Base-by-base conservation (phyloP, 2,888 invertebrate genomes). In the Caenorhabditis afra region DNA sequence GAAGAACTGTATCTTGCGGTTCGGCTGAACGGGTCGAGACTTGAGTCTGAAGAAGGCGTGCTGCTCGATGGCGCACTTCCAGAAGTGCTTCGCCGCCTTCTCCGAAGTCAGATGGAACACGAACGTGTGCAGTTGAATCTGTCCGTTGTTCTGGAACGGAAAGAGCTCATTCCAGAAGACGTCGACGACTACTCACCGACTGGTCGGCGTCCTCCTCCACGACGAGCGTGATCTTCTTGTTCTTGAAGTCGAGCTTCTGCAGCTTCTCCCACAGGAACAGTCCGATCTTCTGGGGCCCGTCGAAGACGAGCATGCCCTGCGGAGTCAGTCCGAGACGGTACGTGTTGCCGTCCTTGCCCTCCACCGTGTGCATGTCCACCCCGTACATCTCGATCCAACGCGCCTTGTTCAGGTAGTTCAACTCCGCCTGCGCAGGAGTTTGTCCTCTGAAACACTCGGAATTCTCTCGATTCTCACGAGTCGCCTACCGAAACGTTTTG, bases 61-160 rank as follows among this genome's bases (percentile, higher is more conserved):
- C 92, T 99, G 97, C 91, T 99, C 99, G 0, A 99, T 95, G 29
- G 98, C 98, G 93, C 99, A 99, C 92, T 99, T 99, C 99, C 99
- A 99, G 83, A 99, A 92, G 92, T 99, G 99, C 91, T 99, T 99
- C 91, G 97, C 97, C 1, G 98, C 97, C 91, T 97, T 97, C 91
- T 97, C 96, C 91, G 97, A 98, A 86, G 95, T 94, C 85, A 98
- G 92, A 73, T 94, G 93, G 91, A 99, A 99, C 4, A 99, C 97
- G 91, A 99, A 99, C 0, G 97, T 97, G 91, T 99, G 99, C 90
- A 99, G 97, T 90, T 98, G 97, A 62, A 89, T 84, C 55, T 88
- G 85, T 18, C 85, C 83, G 47, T 80, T 82, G 65, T 80, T 83
- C 85, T 85, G 73, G 16, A 83, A 78, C n/a, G n/a, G n/a, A 47